Evolutionary conservation across 2,888 invertebrate species (phyloP).

Genomic region (Scrobipalpa costella): DNA sequence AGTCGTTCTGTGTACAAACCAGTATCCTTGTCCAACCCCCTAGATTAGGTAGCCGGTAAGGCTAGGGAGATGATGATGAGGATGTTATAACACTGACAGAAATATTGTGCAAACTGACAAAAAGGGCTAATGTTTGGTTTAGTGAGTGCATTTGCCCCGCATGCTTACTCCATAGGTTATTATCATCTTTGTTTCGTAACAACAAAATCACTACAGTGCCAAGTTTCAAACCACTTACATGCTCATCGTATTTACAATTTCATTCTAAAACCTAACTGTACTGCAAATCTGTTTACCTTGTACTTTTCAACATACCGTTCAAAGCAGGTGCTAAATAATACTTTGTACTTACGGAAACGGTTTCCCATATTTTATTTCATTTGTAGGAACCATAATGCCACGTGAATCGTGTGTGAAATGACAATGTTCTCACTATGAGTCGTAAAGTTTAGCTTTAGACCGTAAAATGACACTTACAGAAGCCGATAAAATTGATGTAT

Average conservation of each 20-base stretch:
- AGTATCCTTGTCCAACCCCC: no score
- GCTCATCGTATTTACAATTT: neutral
- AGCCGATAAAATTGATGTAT: neutral
- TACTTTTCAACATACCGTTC: neutral
- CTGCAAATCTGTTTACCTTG: neutral
- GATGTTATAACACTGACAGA: no score
- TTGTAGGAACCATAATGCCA: neutral
- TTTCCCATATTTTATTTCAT: neutral
- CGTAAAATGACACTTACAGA: slow-evolving; percentile 9
- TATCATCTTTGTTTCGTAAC: no score
- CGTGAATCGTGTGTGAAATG: neutral
- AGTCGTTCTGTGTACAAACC: no score
- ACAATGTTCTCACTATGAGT: neutral
- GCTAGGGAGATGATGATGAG: no score
- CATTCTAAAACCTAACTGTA: slow-evolving; percentile 1
- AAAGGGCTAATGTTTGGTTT: no score
- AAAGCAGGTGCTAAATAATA: neutral
- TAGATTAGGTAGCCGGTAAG: no score
- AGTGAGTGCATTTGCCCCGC: no score
- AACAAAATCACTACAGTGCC: neutral
- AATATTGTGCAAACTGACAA: no score
- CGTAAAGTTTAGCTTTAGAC: slow-evolving; percentile 1
- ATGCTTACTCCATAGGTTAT: no score
- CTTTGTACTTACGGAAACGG: neutral
- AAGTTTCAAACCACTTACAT: slow-evolving; percentile 9